Evolutionary conservation across 2,113 vertebrate genomes (phyloP).

Genomic region (Mobula hypostoma): DNA sequence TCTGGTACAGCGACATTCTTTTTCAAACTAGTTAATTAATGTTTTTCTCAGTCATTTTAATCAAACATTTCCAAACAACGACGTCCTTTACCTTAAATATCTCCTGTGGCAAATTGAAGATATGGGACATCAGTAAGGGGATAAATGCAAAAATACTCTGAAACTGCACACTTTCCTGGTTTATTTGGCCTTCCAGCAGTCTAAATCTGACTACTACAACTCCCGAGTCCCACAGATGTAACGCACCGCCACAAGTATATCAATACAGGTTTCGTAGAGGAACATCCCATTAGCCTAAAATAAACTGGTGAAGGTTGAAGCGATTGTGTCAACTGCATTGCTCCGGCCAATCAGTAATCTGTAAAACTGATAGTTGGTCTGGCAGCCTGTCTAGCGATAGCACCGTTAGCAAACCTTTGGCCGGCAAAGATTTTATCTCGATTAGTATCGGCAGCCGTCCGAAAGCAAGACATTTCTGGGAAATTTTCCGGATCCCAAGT

Average conservation of each 20-base stretch:
- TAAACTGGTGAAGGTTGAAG: not conserved
- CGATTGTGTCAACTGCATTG: not conserved
- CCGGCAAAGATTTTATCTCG: slow-evolving; percentile 9
- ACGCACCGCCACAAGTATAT: not conserved
- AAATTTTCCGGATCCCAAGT: not conserved
- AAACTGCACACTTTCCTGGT: not conserved
- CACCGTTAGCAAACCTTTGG: slow-evolving; percentile 35
- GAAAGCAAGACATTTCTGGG: slow-evolving; percentile 22
- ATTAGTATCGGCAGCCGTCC: slow-evolving; percentile 4
- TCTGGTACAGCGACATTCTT: not conserved
- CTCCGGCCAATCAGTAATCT: slow-evolving; percentile 18
- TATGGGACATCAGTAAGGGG: not conserved
- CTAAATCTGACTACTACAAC: not conserved
- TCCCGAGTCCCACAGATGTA: not conserved
- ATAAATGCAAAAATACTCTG: not conserved
- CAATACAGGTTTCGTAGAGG: slow-evolving; percentile 3
- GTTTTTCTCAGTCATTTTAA: not conserved
- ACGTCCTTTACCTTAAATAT: not conserved
- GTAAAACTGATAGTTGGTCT: slow-evolving; percentile 4
- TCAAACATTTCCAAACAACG: not conserved
- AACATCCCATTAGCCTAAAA: not conserved
- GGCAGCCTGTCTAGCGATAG: not conserved
- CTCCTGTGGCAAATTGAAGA: not conserved
- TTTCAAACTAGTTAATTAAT: not conserved
- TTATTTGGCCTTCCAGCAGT: not conserved